These are phyloP conservation scores for Choreutis nemorana DNA, from an alignment of 2,888 invertebrate species.

Conservation along the genomic window DNA sequence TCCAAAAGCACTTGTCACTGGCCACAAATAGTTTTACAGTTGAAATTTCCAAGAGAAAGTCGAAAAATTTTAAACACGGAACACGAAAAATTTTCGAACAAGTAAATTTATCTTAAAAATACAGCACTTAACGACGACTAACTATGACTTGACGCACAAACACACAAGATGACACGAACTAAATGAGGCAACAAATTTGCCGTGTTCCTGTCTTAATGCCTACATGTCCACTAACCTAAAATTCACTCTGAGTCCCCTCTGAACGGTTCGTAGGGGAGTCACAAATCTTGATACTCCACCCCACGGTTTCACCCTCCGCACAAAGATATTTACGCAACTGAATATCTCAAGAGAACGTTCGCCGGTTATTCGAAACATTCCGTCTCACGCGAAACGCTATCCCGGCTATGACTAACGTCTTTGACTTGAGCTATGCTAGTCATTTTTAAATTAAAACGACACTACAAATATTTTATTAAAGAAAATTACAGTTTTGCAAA, in stretches of 20 bases:
- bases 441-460: constrained; percentile 10
- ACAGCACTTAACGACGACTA: constrained; percentile 45
- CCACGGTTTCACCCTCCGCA: constrained; percentile 53
- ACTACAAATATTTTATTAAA: too few relatives aligned
- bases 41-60: too few relatives aligned
- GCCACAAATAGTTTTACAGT: too few relatives aligned
- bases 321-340: constrained; percentile 44
- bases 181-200: constrained; percentile 66
- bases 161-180: constrained; percentile 64
- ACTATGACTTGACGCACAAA: constrained; percentile 63
- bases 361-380: constrained; percentile 56
- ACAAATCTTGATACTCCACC: constrained; percentile 53
- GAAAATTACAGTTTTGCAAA: too few relatives aligned
- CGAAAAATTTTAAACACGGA: not conserved
- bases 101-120: constrained; percentile 19
- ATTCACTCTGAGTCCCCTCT: constrained; percentile 56
- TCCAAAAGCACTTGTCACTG: too few relatives aligned
- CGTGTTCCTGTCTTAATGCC: constrained; percentile 67
- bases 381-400: constrained; percentile 25
- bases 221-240: constrained; percentile 69
- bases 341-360: constrained; percentile 56
- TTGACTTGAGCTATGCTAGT: constrained; percentile 8
- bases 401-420: constrained; percentile 10
- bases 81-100: constrained; percentile 11
- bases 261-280: constrained; percentile 51